These are phyloP conservation scores for Macropis europaea DNA, from an alignment of 2,888 invertebrate genomes.

Conservation along the genomic window DNA sequence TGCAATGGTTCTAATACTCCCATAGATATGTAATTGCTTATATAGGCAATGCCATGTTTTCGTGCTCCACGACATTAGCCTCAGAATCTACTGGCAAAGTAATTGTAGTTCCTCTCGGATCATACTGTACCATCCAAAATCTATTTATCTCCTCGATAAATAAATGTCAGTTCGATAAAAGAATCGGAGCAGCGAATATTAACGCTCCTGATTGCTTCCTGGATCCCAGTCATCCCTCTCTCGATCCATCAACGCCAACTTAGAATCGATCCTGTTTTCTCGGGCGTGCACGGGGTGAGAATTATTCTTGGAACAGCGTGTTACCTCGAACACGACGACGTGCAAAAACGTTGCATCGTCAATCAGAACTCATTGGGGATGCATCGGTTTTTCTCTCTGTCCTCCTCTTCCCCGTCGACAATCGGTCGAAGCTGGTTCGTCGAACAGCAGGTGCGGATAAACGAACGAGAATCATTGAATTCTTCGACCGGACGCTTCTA, in stretches of 20 bases:
- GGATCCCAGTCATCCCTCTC: slow-evolving; percentile 3
- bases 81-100: no score
- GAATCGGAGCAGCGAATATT: neutral
- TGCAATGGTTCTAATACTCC: no score
- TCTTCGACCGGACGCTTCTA: slow-evolving; percentile 17
- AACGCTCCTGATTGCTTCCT: slow-evolving; percentile 1
- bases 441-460: slow-evolving; percentile 62
- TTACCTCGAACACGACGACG: slow-evolving; percentile 51
- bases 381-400: slow-evolving; percentile 48
- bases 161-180: neutral
- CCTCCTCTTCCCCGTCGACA: slow-evolving; percentile 29
- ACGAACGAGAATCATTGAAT: slow-evolving; percentile 46
- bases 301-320: slow-evolving; percentile 53
- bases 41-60: no score
- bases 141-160: no score
- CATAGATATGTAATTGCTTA: no score
- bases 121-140: no score
- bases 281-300: slow-evolving; percentile 1
- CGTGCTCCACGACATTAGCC: no score
- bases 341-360: slow-evolving; percentile 64
- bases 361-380: slow-evolving; percentile 57
- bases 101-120: no score
- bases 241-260: slow-evolving; percentile 29
- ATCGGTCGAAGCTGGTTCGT: slow-evolving; percentile 48
- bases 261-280: slow-evolving; percentile 39